Base-by-base conservation (phyloP, 2,888 invertebrate genomes). In the Aleiodes alternator region DNA sequence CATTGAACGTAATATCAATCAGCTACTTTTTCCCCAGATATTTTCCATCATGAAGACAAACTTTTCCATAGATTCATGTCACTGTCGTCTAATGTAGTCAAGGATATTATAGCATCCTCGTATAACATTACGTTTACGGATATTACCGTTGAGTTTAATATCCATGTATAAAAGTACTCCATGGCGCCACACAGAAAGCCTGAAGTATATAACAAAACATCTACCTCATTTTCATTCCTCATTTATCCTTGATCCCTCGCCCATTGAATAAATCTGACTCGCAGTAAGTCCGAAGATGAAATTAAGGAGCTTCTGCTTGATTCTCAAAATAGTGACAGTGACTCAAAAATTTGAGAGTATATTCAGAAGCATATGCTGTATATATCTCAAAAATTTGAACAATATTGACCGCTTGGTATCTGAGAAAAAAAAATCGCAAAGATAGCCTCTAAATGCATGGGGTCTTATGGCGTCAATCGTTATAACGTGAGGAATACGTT, bases 81-180 rank as follows among this genome's bases (percentile, higher is more conserved):
- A 61, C 38, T 61, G 61, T 38, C 59, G 34, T 61, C 59, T 38
- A n/a, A 43, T 61, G 61, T 61, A 61, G 11, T 61, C 61, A 43
- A n/a, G 14, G 38, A 14, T 38, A 38, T 38, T 43, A 61, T 43
- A 38, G 61, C 5, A 61, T 61, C 43, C 61, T 3, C 14, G 61
- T 61, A 61, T 61, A 61, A 61, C 38, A 61, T 61, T 61, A 61
- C 61, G 43, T 61, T 61, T 61, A 61, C 61, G 61, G 61, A 61
- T 61, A 61, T 61, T 61, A 61, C 61, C 43, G 61, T 43, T 61
- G 43, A 6, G 43, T 61, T 43, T 61, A 61, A 61, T 61, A 14
- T 38, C 61, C 61, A 61, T 61, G 61, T 61, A 38, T 43, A 61
- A 43, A 11, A 61, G 61, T 38, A n/a, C 61, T 43, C 38, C 31